A percentile compares a stretch with the other conserved stretches of the same genome.
Evolutionary conservation across 23 tunicate genomes (phyloP).

Genomic region (Clavelina lepadiformis): DNA sequence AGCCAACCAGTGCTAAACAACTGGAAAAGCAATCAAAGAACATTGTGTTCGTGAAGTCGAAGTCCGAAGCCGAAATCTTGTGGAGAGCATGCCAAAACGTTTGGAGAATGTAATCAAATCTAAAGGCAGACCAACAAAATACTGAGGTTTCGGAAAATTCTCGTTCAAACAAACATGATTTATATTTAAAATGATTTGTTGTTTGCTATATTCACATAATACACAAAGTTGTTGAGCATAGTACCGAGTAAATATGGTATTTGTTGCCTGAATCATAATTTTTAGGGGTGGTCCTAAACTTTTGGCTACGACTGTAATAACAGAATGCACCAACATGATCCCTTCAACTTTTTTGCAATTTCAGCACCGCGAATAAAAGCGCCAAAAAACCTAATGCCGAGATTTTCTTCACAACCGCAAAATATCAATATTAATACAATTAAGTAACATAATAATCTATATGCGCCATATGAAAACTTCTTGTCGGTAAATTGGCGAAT

Average conservation of each 20-base stretch:
- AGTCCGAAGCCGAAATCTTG: neutral
- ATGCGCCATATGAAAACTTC: too few species aligned
- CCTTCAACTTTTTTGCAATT: too few species aligned
- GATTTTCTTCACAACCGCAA: too few species aligned
- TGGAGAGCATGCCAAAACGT: too few species aligned
- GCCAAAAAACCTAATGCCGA: too few species aligned
- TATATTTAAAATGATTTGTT: neutral
- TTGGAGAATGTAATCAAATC: neutral
- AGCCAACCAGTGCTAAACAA: neutral
- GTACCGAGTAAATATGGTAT: too few species aligned
- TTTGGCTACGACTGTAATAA: neutral
- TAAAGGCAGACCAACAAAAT: neutral
- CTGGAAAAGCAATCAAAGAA: slow-evolving; percentile 1
- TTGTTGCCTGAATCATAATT: neutral
- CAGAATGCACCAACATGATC: too few species aligned
- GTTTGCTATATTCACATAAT: neutral
- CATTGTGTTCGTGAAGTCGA: neutral
- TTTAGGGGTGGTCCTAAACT: slow-evolving; percentile 3
- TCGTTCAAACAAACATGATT: neutral
- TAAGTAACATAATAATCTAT: too few species aligned
- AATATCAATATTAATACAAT: too few species aligned
- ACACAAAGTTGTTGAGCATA: neutral
- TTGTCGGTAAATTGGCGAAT: too few species aligned
- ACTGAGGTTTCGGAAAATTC: neutral
- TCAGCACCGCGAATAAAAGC: too few species aligned